A percentile compares a stretch with the other conserved stretches of the same genome.
Evolutionary conservation across 1,140 invertebrate genomes (phyloP).

Genomic region (Papilio polytes): DNA sequence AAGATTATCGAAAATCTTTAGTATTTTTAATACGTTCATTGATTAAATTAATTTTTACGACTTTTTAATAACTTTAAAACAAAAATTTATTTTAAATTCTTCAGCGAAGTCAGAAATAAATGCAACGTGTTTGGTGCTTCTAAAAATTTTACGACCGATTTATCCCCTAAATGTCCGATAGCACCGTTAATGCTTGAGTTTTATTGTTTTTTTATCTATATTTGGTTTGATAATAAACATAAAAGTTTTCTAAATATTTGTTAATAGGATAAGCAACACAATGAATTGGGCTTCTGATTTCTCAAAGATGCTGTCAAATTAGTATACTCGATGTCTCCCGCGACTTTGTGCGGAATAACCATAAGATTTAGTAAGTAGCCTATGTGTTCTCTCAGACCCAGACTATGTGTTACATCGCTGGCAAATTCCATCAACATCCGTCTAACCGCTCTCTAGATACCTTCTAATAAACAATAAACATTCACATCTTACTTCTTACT

Average conservation of each 20-base stretch:
- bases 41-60: constrained; percentile 14
- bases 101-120: constrained; percentile 1
- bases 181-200: constrained; percentile 15
- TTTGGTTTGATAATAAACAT: constrained; percentile 1
- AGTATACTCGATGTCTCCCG: neutral
- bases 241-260: neutral
- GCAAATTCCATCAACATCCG: no score
- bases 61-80: constrained; percentile 4
- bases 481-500: no score
- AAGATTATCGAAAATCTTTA: neutral
- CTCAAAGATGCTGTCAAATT: neutral
- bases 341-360: no score
- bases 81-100: constrained; percentile 17
- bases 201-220: constrained; percentile 24
- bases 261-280: neutral
- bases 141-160: constrained; percentile 27
- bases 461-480: no score
- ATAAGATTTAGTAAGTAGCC: no score
- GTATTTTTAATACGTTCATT: constrained; percentile 3
- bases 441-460: no score
- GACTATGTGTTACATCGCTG: no score
- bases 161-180: constrained; percentile 4
- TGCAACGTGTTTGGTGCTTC: neutral
- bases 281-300: neutral
- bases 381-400: no score